Evolutionary conservation across 2,888 invertebrate species (phyloP).

Genomic region (Folsomia manolachei): DNA sequence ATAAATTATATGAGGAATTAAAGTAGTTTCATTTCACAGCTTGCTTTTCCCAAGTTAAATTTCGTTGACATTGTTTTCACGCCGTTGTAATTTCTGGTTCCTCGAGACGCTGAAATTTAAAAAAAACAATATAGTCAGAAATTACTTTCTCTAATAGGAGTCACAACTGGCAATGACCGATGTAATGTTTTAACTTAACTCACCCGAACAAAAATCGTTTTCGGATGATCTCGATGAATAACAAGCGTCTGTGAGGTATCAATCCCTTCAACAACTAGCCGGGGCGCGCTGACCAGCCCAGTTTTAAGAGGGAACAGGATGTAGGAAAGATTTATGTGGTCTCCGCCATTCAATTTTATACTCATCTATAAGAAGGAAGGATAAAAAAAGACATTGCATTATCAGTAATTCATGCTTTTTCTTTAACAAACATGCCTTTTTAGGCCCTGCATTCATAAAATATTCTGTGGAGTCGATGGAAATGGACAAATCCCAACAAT

Average conservation of each 20-base stretch:
- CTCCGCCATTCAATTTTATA: slow-evolving; percentile 55
- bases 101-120: too few relatives aligned
- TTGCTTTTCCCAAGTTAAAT: too few relatives aligned
- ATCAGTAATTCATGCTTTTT: background rate
- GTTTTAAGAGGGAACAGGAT: slow-evolving; percentile 75
- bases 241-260: slow-evolving; percentile 15
- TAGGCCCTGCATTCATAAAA: slow-evolving; percentile 94
- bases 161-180: too few relatives aligned
- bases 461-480: slow-evolving; percentile 80
- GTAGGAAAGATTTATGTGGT: slow-evolving; percentile 59
- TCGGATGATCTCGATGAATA: slow-evolving; percentile 39
- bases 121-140: too few relatives aligned
- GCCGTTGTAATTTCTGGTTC: too few relatives aligned
- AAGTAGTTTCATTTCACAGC: too few relatives aligned
- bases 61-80: too few relatives aligned
- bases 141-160: too few relatives aligned
- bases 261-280: slow-evolving; percentile 33
- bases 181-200: too few relatives aligned
- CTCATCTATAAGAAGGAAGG: slow-evolving; percentile 52
- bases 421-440: slow-evolving; percentile 64
- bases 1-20: too few relatives aligned
- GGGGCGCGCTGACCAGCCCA: slow-evolving; percentile 63
- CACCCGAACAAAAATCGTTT: slow-evolving; percentile 45
- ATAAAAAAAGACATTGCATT: too few relatives aligned
- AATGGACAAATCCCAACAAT: slow-evolving; percentile 69